A percentile compares a stretch with the other conserved stretches of the same genome.
Conservation (phyloP, 2,888 invertebrate species). For the Crioceris asparagi region DNA sequence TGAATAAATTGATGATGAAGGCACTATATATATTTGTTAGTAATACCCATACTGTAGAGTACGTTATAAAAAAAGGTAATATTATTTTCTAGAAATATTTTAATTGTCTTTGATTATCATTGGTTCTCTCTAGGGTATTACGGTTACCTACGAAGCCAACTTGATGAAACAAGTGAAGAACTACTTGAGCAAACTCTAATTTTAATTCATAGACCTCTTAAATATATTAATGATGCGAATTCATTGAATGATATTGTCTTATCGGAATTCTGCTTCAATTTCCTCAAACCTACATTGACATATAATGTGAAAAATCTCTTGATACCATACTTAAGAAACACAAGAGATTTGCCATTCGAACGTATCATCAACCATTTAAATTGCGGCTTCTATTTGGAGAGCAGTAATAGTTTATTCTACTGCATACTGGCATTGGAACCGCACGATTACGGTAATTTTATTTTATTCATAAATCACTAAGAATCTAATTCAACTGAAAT, state of each 20-base stretch:
- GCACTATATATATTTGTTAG: slow-evolving; percentile 67
- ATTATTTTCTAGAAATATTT: neutral
- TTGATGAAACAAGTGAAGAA: slow-evolving; percentile 46
- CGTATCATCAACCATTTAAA: slow-evolving; percentile 36
- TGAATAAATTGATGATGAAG: slow-evolving; percentile 60
- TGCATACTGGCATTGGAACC: slow-evolving; percentile 59
- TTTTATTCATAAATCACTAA: neutral
- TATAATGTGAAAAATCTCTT: slow-evolving; percentile 59
- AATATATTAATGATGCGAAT: slow-evolving; percentile 39
- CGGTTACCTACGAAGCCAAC: slow-evolving; percentile 53
- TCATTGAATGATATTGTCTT: slow-evolving; percentile 42
- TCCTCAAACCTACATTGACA: slow-evolving; percentile 55
- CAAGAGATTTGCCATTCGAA: slow-evolving; percentile 37
- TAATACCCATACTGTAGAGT: slow-evolving; percentile 41
- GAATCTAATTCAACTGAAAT: neutral
- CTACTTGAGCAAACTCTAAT: slow-evolving; percentile 56
- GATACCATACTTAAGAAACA: slow-evolving; percentile 50
- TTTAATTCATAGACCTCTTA: slow-evolving; percentile 66
- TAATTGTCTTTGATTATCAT: slow-evolving; percentile 6
- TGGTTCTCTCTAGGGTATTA: slow-evolving; percentile 53
- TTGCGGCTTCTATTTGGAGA: slow-evolving; percentile 34
- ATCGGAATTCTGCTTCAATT: slow-evolving; percentile 51
- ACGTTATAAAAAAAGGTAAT: slow-evolving; percentile 47
- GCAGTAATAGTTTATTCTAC: slow-evolving; percentile 50
- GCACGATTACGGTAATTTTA: slow-evolving; percentile 48